These are phyloP conservation scores for Parapsyche elsis DNA, from an alignment of 1,140 invertebrate species.

Conservation along the genomic window DNA sequence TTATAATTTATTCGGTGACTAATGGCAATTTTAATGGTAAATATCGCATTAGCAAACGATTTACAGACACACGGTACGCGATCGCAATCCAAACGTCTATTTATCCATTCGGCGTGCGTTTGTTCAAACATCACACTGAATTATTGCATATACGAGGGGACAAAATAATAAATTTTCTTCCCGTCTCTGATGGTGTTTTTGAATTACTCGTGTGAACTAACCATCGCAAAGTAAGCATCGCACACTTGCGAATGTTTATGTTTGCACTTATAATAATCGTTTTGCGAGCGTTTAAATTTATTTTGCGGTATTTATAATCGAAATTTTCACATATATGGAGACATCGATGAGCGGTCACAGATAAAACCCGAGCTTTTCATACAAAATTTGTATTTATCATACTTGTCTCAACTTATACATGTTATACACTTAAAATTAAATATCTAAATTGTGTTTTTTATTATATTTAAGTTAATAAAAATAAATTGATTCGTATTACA, in stretches of 20 bases:
- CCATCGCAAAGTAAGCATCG: too few species aligned
- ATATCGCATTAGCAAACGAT: constrained; percentile 54
- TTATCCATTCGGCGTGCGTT: constrained; percentile 13
- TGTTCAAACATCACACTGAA: constrained; percentile 21
- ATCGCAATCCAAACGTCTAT: constrained; percentile 17
- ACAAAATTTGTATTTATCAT: too few species aligned
- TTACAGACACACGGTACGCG: constrained; percentile 51
- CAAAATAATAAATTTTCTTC: constrained; percentile 14
- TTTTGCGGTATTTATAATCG: not conserved
- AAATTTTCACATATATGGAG: not conserved
- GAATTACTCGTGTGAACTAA: too few species aligned
- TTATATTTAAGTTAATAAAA: too few species aligned
- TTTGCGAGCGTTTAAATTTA: too few species aligned
- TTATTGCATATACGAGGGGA: constrained; percentile 9
- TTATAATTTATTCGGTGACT: constrained; percentile 47
- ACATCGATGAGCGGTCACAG: not conserved
- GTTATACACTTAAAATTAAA: too few species aligned
- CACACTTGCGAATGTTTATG: too few species aligned
- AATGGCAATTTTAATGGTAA: constrained; percentile 50
- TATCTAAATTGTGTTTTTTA: too few species aligned
- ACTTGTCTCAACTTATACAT: too few species aligned
- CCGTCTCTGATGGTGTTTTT: not conserved
- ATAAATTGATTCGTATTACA: too few species aligned
- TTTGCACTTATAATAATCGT: too few species aligned
- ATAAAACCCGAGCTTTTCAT: not conserved